Evolutionary conservation across 2,113 vertebrate genomes (phyloP).

Genomic region (Oenanthe oenanthe): DNA sequence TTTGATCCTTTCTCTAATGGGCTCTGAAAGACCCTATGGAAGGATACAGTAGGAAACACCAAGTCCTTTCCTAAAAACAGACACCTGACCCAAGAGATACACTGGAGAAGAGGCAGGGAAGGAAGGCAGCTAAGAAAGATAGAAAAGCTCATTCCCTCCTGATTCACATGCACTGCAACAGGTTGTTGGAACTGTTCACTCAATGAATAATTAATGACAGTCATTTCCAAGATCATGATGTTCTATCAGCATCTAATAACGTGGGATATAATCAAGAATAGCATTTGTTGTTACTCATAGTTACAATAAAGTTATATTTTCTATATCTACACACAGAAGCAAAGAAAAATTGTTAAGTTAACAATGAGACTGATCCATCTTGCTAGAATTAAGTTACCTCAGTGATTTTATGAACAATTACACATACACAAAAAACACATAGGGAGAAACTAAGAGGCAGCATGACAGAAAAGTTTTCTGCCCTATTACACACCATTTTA

Average conservation of each 20-base stretch:
- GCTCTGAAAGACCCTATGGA: background rate
- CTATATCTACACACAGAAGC: background rate
- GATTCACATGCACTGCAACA: background rate
- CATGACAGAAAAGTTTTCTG: background rate
- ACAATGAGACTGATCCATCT: background rate
- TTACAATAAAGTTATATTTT: background rate
- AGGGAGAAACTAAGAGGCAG: background rate
- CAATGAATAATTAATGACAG: background rate
- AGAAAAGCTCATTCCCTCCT: background rate
- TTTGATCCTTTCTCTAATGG: background rate
- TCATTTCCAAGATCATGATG: background rate
- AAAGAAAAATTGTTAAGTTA: background rate
- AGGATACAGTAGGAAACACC: background rate
- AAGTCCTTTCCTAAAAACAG: background rate
- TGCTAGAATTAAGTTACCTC: background rate
- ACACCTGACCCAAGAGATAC: fast-evolving
- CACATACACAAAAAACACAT: background rate
- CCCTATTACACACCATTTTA: slow-evolving; percentile 25
- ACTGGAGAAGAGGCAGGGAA: no score
- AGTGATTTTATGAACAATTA: background rate
- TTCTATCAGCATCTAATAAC: background rate
- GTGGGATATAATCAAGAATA: background rate
- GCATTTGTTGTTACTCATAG: background rate
- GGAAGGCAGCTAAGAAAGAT: fast-evolving
- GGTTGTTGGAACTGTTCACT: background rate